Conservation (phyloP, 2,113 vertebrate species). For the Paedocypris sp. region DNA sequence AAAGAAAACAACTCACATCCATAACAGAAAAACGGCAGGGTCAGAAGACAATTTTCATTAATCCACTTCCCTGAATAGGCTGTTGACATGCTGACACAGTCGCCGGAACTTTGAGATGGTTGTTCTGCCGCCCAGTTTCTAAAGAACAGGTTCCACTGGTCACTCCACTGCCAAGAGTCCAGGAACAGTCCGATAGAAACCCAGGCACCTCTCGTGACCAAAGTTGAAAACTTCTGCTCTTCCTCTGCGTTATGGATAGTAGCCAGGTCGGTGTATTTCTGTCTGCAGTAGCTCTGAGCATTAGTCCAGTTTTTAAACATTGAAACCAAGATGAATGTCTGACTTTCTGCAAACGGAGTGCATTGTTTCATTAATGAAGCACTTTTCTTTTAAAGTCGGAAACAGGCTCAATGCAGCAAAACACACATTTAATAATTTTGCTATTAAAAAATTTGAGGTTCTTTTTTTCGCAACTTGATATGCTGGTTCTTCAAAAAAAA, state of each 20-base stretch:
- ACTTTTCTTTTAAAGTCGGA: too few relatives aligned
- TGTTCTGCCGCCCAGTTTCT: slow-evolving; percentile 3
- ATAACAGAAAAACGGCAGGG: background rate
- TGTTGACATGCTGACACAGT: background rate
- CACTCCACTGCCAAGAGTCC: slow-evolving; percentile 24
- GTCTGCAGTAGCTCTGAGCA: slow-evolving; percentile 17
- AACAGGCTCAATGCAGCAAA: too few relatives aligned
- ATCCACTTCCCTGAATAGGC: background rate
- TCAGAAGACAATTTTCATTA: background rate
- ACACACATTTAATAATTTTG: too few relatives aligned
- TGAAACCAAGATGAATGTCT: background rate
- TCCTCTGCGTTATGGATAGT: background rate
- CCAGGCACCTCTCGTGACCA: background rate
- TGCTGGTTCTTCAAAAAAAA: too few relatives aligned
- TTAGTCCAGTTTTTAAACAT: background rate
- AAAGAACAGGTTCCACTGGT: background rate
- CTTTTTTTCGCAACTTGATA: too few relatives aligned
- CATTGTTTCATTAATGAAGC: too few relatives aligned
- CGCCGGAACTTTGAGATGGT: background rate
- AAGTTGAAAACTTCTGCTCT: background rate
- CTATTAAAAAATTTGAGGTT: too few relatives aligned
- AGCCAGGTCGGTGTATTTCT: background rate
- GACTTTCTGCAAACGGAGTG: too few relatives aligned
- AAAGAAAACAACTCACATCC: background rate
- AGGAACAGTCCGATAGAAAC: slow-evolving; percentile 17